Evolutionary conservation across 2,797 vertebrate species (phyloP), one percentile per base, ranked within the genome.

Genomic region (Sphenopsis melanotis): DNA sequence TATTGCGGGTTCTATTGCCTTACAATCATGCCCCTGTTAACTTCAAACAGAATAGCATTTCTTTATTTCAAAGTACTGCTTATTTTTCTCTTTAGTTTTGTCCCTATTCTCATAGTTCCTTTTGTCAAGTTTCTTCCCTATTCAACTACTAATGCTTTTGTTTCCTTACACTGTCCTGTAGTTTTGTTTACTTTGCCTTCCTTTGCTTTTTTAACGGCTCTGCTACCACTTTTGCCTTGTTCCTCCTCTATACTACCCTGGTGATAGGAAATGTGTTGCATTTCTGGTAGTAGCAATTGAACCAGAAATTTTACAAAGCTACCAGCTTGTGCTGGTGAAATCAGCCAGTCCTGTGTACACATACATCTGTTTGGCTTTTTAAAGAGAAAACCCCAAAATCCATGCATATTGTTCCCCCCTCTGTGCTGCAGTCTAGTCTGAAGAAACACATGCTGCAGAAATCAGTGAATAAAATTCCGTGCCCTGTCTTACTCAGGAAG

Each of bases 41-140:
- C 19, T 83, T 81, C 42, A 83, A 50, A 10, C 20, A 82, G 24
- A 82, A 59, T 13, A 71, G 8, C 24, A 46, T 77, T 60, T 84
- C 39, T 76, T 91, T 88, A 26, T 79, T 76, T 87, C 47, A 39
- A 91, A 89, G 47, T 68, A 32, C 12, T 71, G 19, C 29, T 64
- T 55, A 11, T 80, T 89, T 93, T 93, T 89, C 14, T 61, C n/a
- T 50, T 87, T 41, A 15, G 20, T 71, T 93, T 57, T n/a, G 32
- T 93, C n/a, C 24, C 9, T 47, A 5, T 86, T 74, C 68, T 52
- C 44, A 4, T 50, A 16, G 30, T 55, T 94, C 11, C 16, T 90
- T 94, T 64, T 91, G 24, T 77, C 57, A 65, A 32, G 5, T 74
- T 77, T 93, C 37, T 85, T 82, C 9, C 14, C 11, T 69, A 3